Conservation (phyloP, 92 coral and sea anemone genomes). For the Epizoanthus rinbou region DNA sequence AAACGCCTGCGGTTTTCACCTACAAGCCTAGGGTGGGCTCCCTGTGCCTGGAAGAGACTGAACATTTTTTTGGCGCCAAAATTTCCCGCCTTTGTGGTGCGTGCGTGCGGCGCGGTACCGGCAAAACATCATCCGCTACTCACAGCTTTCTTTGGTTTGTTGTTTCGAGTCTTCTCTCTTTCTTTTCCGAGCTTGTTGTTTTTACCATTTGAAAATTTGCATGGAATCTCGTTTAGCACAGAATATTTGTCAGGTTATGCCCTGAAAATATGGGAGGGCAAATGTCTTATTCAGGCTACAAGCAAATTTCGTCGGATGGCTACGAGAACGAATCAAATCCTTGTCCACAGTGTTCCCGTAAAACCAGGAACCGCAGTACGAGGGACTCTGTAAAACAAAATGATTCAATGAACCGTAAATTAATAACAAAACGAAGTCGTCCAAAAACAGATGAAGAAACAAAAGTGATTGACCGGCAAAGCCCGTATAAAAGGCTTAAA, state of each 20-base stretch:
- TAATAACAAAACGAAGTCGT: conserved; percentile 25
- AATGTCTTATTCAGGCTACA: conserved; percentile 31
- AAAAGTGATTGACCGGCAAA: conserved; percentile 35
- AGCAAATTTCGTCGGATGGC: conserved; percentile 17
- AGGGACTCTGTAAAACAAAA: conserved; percentile 45
- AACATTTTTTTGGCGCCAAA: conserved; percentile 32
- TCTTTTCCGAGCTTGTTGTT: neutral
- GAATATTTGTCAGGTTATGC: neutral
- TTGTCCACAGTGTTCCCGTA: neutral
- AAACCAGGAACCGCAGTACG: neutral
- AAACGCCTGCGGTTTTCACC: too few species aligned
- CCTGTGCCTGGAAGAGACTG: too few species aligned
- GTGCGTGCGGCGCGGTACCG: neutral
- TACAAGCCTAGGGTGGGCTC: too few species aligned
- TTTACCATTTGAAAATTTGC: neutral
- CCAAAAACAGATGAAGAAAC: conserved; percentile 46
- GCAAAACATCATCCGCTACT: neutral
- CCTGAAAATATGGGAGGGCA: conserved; percentile 39
- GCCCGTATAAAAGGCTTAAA: conserved; percentile 67
- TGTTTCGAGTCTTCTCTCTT: neutral
- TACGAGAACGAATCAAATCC: conserved; percentile 20
- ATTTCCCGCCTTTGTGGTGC: conserved; percentile 31
- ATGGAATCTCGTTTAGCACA: neutral
- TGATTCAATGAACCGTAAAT: conserved; percentile 28
- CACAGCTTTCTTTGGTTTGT: neutral